Percentiles rank a stretch among this genome's conserved stretches.
Conservation (phyloP, 2,797 vertebrate species). For the Clarias pachynema region DNA sequence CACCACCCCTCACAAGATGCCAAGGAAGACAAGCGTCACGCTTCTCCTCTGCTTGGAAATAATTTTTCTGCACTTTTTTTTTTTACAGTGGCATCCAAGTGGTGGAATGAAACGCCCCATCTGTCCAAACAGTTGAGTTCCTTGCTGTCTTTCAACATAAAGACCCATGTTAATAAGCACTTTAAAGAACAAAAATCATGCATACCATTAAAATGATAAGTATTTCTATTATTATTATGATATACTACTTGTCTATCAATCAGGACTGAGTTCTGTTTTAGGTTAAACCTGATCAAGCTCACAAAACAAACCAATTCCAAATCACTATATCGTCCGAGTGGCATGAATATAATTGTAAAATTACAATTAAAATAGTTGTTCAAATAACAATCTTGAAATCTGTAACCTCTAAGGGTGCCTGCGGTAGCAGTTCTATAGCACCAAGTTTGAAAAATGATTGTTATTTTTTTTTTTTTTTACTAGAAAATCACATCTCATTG, state of each 20-base stretch:
- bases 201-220: not conserved
- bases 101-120: not conserved
- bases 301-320: not conserved
- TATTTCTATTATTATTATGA: not conserved
- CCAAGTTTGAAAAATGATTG: slow-evolving; percentile 29
- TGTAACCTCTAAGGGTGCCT: slow-evolving; percentile 6
- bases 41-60: not conserved
- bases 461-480: not conserved
- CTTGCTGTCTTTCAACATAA: slow-evolving; percentile 4
- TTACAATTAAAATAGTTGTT: not conserved
- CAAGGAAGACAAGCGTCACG: not conserved
- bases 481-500: slow-evolving; percentile 27
- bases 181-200: not conserved
- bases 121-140: not conserved
- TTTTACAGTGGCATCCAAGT: not conserved
- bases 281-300: not conserved
- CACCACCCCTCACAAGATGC: not conserved
- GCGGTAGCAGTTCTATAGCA: slow-evolving; percentile 14
- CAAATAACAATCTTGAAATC: not conserved
- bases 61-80: not conserved
- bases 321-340: not conserved
- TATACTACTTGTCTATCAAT: not conserved
- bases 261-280: not conserved
- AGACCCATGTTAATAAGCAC: not conserved
- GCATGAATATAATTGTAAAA: not conserved